Percentiles rank a stretch among this genome's conserved stretches.
Evolutionary conservation across 2,113 vertebrate species (phyloP).

Genomic region (Nycticryphes semicollaris): DNA sequence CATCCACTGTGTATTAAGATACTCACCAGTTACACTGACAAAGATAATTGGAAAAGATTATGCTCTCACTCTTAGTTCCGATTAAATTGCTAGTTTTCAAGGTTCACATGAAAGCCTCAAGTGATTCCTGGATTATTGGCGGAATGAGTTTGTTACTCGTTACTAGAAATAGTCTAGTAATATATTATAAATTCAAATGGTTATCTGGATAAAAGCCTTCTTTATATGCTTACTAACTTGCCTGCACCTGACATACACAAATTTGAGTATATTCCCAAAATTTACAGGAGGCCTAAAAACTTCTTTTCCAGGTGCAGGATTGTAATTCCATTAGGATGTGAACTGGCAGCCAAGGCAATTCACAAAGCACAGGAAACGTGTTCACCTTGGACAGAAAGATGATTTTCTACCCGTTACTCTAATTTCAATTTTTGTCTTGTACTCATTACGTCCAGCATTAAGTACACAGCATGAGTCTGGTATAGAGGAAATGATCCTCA

Average conservation of each 20-base stretch:
- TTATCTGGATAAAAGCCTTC: neutral
- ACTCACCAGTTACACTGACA: neutral
- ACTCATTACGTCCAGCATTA: neutral
- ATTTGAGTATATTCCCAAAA: neutral
- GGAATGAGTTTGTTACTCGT: neutral
- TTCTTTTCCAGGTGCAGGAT: neutral
- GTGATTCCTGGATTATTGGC: neutral
- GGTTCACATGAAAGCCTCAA: neutral
- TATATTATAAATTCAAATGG: neutral
- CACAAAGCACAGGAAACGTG: neutral
- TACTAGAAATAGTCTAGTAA: neutral
- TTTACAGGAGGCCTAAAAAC: neutral
- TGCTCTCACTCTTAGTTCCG: neutral
- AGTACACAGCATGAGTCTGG: neutral
- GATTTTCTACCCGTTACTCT: neutral
- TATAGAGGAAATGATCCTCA: neutral
- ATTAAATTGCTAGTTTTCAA: neutral
- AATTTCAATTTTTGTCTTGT: neutral
- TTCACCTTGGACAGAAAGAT: neutral
- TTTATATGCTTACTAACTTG: neutral
- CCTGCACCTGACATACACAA: neutral
- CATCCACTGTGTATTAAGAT: neutral
- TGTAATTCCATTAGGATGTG: neutral
- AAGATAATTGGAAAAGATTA: neutral
- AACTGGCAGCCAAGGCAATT: neutral